phyloP scores from a whole-genome alignment of 2,797 vertebrate genomes.

The Hemibagrus guttatus region DNA sequence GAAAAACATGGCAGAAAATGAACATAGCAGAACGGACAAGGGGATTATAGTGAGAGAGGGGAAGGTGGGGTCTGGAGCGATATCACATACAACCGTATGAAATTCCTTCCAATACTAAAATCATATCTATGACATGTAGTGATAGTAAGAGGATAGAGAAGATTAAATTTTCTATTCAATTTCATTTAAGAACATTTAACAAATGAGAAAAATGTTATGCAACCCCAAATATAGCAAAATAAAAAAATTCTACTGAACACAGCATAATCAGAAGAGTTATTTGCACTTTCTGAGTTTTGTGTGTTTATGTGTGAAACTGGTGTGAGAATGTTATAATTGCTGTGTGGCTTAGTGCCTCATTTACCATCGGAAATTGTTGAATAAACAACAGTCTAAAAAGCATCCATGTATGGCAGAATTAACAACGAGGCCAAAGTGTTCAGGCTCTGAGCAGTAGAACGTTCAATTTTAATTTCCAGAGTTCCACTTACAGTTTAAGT shows the following conservation, averaged over 20 bases:
- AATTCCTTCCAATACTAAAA: neutral
- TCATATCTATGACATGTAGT: neutral
- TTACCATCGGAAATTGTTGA: neutral
- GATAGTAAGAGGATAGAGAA: neutral
- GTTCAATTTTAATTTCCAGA: neutral
- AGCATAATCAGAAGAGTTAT: neutral
- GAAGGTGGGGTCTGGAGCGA: conserved; percentile 47
- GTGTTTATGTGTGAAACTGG: neutral
- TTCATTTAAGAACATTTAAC: neutral
- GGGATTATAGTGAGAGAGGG: conserved; percentile 18
- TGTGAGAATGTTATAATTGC: conserved; percentile 13
- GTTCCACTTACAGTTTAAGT: neutral
- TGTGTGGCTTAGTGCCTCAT: neutral
- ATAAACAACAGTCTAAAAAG: neutral
- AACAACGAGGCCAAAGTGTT: conserved; percentile 5
- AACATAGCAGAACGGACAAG: conserved; percentile 51
- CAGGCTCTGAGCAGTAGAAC: neutral
- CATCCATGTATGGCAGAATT: neutral
- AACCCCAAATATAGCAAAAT: neutral
- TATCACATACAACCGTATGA: neutral
- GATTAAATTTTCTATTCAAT: neutral
- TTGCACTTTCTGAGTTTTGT: neutral
- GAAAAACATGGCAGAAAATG: conserved; percentile 50
- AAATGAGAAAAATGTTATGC: neutral
- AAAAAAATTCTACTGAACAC: neutral